Conservation (phyloP, 23 tunicate species). For the Phallusia fumigata region DNA sequence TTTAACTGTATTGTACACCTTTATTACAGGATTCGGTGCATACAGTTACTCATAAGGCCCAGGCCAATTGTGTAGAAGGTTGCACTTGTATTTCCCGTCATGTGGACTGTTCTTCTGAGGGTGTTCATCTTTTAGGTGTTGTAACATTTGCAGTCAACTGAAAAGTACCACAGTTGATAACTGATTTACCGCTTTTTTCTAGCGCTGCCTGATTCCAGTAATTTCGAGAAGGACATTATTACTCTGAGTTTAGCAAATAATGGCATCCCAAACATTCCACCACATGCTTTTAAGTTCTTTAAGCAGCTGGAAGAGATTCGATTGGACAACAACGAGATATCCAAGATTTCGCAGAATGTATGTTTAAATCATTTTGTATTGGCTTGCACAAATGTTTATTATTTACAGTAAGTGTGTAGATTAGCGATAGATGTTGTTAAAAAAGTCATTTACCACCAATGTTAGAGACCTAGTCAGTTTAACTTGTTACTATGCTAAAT, state of each 20-base stretch:
- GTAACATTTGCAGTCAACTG: background rate
- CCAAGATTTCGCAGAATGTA: conserved; percentile 30
- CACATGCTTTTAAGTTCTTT: conserved; percentile 18
- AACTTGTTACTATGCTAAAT: too few relatives aligned
- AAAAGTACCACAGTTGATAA: background rate
- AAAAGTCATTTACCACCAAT: too few relatives aligned
- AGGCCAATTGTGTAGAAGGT: conserved; percentile 27
- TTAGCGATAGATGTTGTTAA: too few relatives aligned
- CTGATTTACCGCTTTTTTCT: background rate
- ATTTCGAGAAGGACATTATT: conserved; percentile 13
- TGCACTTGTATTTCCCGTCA: conserved; percentile 64
- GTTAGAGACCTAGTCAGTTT: too few relatives aligned
- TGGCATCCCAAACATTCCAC: conserved; percentile 21
- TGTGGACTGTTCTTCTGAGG: conserved; percentile 70
- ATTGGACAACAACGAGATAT: conserved; percentile 57
- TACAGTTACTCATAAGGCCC: background rate
- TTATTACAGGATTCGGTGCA: background rate
- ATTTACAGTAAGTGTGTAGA: too few relatives aligned
- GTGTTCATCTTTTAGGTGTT: background rate
- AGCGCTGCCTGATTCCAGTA: background rate
- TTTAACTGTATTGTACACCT: background rate
- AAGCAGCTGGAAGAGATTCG: conserved; percentile 49
- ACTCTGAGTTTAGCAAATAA: conserved; percentile 54
- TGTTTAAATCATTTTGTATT: too few relatives aligned
- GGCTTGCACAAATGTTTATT: too few relatives aligned